A percentile compares a stretch with the other conserved stretches of the same genome.
Evolutionary conservation across 2,113 vertebrate genomes (phyloP).

Genomic region (Bathybates hornii): DNA sequence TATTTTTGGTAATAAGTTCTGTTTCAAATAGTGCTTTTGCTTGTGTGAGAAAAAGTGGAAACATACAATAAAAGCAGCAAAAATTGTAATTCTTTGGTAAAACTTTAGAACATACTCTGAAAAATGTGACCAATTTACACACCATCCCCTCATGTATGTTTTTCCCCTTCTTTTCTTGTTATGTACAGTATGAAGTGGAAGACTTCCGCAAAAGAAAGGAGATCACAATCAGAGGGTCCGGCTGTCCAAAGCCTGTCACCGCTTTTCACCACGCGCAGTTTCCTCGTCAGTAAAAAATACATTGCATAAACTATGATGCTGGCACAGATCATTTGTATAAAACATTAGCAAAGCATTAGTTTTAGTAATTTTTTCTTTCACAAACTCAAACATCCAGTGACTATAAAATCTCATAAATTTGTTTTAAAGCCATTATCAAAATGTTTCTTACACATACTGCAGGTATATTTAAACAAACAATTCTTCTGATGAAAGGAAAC

Average conservation of each 20-base stretch:
- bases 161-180: not conserved
- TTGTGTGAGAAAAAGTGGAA: not conserved
- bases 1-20: not conserved
- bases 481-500: not conserved
- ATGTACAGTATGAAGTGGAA: constrained; percentile 84
- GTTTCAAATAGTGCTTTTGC: not conserved
- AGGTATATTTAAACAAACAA: not conserved
- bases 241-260: constrained; percentile 85
- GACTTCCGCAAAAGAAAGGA: constrained; percentile 89
- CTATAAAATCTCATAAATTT: not conserved
- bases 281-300: constrained; percentile 80
- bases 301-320: not conserved
- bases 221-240: constrained; percentile 86
- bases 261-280: constrained; percentile 92
- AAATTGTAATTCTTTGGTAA: not conserved
- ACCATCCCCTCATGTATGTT: not conserved
- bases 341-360: not conserved
- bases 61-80: not conserved
- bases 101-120: not conserved
- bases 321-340: not conserved
- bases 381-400: not conserved
- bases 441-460: not conserved
- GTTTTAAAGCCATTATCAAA: not conserved
- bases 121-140: not conserved
- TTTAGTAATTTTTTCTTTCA: not conserved